A percentile compares a stretch with the other conserved stretches of the same genome.
phyloP scores from a whole-genome alignment of 2,797 vertebrate genomes.

The Esox lucius region DNA sequence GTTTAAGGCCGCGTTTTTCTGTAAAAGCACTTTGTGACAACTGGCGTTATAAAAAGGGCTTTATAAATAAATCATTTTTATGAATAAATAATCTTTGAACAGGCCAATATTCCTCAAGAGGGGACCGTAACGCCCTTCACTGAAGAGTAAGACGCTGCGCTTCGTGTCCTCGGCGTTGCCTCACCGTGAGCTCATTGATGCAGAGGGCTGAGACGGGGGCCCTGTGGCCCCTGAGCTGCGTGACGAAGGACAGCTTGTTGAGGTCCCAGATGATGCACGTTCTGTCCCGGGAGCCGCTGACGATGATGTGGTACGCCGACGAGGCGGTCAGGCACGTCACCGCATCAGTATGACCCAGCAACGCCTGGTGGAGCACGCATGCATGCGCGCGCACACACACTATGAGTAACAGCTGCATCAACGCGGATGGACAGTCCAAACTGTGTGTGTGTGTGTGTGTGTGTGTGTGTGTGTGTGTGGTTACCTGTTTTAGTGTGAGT shows the following conservation, averaged over 20 bases:
- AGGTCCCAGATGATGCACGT: conserved; percentile 99
- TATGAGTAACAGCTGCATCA: no score
- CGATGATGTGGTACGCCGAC: conserved; percentile 92
- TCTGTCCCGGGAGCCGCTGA: conserved; percentile 93
- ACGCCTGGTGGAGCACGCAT: conserved; percentile 70
- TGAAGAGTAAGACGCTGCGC: no score
- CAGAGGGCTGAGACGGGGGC: conserved; percentile 94
- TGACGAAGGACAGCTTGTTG: conserved; percentile 95
- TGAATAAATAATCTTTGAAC: no score
- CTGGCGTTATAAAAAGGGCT: no score
- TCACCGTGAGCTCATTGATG: conserved; percentile 95
- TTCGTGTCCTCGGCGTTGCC: no score
- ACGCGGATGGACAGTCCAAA: no score
- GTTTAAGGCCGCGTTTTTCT: no score
- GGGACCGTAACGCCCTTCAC: no score
- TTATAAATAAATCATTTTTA: no score
- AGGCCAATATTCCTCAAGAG: no score
- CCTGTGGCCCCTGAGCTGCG: conserved; percentile 92
- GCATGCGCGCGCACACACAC: neutral
- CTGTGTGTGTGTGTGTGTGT: neutral
- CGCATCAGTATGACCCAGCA: conserved; percentile 93
- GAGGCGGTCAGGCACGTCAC: conserved; percentile 93
- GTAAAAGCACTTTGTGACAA: no score
- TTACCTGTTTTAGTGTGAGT: conserved; percentile 93
- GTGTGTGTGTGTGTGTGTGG: neutral